phyloP scores from a whole-genome alignment of 2,888 invertebrate genomes.

The Muscina levida region DNA sequence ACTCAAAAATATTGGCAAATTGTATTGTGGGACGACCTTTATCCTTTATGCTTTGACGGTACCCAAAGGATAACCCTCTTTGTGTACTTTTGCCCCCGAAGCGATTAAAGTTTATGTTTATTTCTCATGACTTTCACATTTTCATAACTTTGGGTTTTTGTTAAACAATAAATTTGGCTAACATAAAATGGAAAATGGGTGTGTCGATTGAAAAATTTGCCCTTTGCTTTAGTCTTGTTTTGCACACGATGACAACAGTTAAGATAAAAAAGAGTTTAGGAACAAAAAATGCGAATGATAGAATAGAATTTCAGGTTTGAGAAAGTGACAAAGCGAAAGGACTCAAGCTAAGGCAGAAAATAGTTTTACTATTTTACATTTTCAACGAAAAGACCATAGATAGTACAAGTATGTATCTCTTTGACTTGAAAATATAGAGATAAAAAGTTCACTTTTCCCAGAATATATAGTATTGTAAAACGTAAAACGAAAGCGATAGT shows the following conservation, averaged over 20 bases:
- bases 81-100: background rate
- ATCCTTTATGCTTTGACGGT: background rate
- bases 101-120: background rate
- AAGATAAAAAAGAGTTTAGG: background rate
- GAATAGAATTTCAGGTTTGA: background rate
- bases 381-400: no score
- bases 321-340: background rate
- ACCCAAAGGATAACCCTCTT: background rate
- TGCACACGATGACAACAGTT: slow-evolving; percentile 6
- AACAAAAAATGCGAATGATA: background rate
- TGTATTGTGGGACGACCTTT: background rate
- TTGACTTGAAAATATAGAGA: slow-evolving; percentile 7
- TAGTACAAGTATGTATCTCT: slow-evolving; percentile 31
- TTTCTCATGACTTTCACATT: slow-evolving; percentile 1
- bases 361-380: background rate
- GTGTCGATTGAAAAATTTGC: slow-evolving; percentile 49
- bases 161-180: slow-evolving; percentile 2
- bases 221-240: slow-evolving; percentile 1
- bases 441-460: slow-evolving; percentile 13
- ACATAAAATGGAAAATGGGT: slow-evolving; percentile 52
- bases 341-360: background rate
- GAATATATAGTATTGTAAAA: slow-evolving; percentile 36
- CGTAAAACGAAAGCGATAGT: slow-evolving; percentile 63
- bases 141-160: slow-evolving; percentile 5
- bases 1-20: no score